Percentiles rank a stretch among this genome's conserved stretches.
Conservation (phyloP, 2,888 invertebrate species). For the Stictocephala bisonia region DNA sequence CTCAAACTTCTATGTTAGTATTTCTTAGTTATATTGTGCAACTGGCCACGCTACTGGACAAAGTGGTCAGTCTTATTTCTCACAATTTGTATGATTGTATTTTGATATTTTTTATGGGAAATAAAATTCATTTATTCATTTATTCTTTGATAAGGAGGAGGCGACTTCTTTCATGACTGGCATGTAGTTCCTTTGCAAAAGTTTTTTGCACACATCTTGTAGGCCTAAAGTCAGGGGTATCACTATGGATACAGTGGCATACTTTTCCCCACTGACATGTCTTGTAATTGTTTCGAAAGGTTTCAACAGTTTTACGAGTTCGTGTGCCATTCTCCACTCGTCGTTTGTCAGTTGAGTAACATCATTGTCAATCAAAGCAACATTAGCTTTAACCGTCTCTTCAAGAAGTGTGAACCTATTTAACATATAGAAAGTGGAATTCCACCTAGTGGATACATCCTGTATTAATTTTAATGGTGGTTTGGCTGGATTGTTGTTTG, state of each 20-base stretch:
- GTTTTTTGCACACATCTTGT: conserved; percentile 25
- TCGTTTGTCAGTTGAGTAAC: conserved; percentile 32
- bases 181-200: conserved; percentile 25
- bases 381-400: conserved; percentile 39
- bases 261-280: conserved; percentile 42
- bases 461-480: conserved; percentile 49
- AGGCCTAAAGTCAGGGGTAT: conserved; percentile 21
- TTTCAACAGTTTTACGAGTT: conserved; percentile 23
- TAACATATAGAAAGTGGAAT: conserved; percentile 47
- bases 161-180: conserved; percentile 32
- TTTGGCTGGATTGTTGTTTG: conserved; percentile 37
- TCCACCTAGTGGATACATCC: conserved; percentile 46
- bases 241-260: conserved; percentile 33
- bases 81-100: too few species aligned
- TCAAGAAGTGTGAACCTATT: conserved; percentile 48
- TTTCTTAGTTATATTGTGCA: too few species aligned
- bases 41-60: too few species aligned
- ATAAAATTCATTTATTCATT: too few species aligned
- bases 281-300: conserved; percentile 32
- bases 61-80: too few species aligned
- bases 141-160: too few species aligned
- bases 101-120: too few species aligned
- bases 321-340: conserved; percentile 36
- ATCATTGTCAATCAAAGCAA: conserved; percentile 46
- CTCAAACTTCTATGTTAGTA: too few species aligned